Evolutionary conservation across 2,113 vertebrate species (phyloP).

Genomic region (Prionailurus viverrinus): DNA sequence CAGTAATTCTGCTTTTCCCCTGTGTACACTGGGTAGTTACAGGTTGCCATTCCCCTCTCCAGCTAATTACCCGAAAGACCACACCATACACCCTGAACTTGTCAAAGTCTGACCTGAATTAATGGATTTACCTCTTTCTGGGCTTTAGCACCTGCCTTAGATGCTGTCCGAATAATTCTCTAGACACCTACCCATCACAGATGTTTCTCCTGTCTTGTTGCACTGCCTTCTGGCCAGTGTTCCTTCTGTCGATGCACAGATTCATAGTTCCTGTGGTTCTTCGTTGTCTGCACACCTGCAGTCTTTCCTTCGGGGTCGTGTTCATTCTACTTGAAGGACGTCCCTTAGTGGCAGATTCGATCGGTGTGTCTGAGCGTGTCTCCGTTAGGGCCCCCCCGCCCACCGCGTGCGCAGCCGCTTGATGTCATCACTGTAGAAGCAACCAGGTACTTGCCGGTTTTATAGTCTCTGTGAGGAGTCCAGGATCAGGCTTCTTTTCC

Average conservation of each 20-base stretch:
- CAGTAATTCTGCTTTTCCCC: neutral
- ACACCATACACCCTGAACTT: neutral
- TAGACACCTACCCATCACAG: neutral
- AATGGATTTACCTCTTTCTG: neutral
- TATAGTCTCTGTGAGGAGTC: neutral
- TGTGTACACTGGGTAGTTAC: neutral
- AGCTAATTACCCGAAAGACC: neutral
- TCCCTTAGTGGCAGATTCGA: neutral
- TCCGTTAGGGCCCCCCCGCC: too few species aligned
- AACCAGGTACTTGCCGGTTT: neutral
- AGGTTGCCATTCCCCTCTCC: neutral
- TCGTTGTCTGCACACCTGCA: neutral
- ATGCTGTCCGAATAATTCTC: neutral
- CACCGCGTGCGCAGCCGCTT: neutral
- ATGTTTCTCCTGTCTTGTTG: too few species aligned
- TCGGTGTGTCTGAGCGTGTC: neutral
- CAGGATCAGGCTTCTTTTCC: neutral
- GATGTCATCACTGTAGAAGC: neutral
- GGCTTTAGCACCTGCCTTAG: neutral
- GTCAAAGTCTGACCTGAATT: neutral
- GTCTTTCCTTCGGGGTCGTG: neutral
- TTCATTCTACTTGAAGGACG: neutral
- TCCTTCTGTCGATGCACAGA: neutral
- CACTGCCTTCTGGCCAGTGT: rapidly evolving
- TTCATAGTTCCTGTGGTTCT: neutral